Evolutionary conservation across 2,797 vertebrate species (phyloP).

Genomic region (Cirrhinus molitorella): DNA sequence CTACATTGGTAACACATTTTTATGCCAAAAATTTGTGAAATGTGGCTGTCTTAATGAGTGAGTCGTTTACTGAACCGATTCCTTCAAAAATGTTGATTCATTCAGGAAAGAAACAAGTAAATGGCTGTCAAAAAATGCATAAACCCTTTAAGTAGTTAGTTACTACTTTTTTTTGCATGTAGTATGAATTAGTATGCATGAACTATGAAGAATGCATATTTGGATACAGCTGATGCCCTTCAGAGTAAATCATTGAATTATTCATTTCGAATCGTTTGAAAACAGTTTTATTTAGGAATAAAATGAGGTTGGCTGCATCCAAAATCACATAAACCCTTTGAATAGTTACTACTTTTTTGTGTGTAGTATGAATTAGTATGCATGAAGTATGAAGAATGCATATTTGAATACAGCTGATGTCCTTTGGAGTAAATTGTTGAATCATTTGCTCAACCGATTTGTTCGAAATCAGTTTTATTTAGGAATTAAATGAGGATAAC

Average conservation of each 20-base stretch:
- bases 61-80: not conserved
- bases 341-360: not conserved
- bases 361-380: not conserved
- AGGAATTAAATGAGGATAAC: too few relatives aligned
- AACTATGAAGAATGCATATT: not conserved
- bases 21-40: not conserved
- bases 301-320: not conserved
- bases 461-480: not conserved
- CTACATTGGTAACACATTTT: not conserved
- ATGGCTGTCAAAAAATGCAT: not conserved
- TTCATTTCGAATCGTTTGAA: not conserved
- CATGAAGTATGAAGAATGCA: not conserved
- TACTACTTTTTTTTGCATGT: too few relatives aligned
- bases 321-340: not conserved
- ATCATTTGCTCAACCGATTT: not conserved
- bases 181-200: not conserved
- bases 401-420: not conserved
- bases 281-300: not conserved
- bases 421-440: not conserved
- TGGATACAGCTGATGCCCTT: not conserved
- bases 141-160: not conserved
- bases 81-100: not conserved
- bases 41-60: not conserved
- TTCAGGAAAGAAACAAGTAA: not conserved
- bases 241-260: not conserved